Percentiles rank a stretch among this genome's conserved stretches.
These are phyloP conservation scores for Alectoris magna DNA, from an alignment of 2,797 vertebrate species.

Conservation along the genomic window DNA sequence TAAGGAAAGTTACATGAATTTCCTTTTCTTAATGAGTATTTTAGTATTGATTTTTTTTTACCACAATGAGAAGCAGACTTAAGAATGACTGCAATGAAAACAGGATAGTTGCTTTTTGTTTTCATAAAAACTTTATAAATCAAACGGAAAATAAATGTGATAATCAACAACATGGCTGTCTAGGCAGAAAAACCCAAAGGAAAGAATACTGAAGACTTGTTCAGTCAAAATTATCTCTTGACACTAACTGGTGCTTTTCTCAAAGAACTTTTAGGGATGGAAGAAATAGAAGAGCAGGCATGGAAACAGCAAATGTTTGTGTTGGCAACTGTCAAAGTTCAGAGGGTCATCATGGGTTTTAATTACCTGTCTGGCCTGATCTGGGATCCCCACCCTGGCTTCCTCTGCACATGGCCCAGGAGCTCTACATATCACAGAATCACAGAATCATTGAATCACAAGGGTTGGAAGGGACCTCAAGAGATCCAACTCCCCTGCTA, in stretches of 20 bases:
- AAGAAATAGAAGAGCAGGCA: not conserved
- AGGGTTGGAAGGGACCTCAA: no score
- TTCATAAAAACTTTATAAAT: not conserved
- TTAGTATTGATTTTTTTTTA: not conserved
- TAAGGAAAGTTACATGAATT: not conserved
- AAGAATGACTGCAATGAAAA: not conserved
- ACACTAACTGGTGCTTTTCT: not conserved
- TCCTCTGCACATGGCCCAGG: not conserved
- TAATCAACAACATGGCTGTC: not conserved
- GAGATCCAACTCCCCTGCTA: no score
- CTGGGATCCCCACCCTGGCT: no score
- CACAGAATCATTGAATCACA: no score
- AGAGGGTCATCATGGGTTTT: not conserved
- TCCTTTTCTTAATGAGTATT: not conserved
- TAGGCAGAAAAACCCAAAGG: not conserved
- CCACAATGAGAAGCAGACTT: not conserved
- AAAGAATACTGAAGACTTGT: not conserved
- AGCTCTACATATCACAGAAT: not conserved
- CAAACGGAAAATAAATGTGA: not conserved
- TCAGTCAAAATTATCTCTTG: not conserved
- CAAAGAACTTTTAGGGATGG: not conserved
- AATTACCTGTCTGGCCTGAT: not conserved
- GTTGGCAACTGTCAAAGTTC: not conserved
- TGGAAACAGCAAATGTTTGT: not conserved
- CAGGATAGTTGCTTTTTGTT: not conserved